Conservation (phyloP, 2,888 invertebrate genomes). For the Sepioteuthis lessoniana region DNA sequence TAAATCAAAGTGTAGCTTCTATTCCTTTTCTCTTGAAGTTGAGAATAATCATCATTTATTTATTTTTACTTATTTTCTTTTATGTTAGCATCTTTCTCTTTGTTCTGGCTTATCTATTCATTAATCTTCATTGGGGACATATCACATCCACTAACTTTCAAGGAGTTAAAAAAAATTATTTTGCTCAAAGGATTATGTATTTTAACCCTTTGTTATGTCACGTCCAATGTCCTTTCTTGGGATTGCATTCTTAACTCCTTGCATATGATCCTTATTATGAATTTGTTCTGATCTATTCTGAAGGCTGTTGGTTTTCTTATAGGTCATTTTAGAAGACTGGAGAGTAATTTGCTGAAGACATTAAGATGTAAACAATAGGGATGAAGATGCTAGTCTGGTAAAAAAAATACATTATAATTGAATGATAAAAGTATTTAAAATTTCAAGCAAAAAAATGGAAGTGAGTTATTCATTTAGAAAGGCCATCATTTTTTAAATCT, state of each 20-base stretch:
- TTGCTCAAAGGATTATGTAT: background rate
- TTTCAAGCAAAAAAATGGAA: background rate
- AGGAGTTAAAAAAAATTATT: too few species aligned
- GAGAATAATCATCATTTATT: too few species aligned
- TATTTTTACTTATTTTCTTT: too few species aligned
- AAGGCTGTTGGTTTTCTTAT: background rate
- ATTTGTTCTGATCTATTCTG: background rate
- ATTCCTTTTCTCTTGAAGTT: too few species aligned
- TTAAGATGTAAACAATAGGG: background rate
- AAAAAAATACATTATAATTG: too few species aligned
- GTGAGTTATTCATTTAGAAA: background rate
- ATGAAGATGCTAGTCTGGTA: background rate
- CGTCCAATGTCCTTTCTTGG: background rate
- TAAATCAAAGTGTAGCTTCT: too few species aligned
- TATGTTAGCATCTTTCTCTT: too few species aligned
- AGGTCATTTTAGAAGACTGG: background rate
- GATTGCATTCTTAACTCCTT: background rate
- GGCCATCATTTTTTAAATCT: background rate
- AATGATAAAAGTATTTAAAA: background rate
- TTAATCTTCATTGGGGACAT: too few species aligned
- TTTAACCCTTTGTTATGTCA: background rate
- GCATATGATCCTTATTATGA: background rate
- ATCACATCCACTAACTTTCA: too few species aligned
- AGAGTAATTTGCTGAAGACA: background rate
- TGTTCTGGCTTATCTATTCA: too few species aligned